Base-by-base conservation (phyloP, 2,888 invertebrate species). In the Drosophila picticornis region DNA sequence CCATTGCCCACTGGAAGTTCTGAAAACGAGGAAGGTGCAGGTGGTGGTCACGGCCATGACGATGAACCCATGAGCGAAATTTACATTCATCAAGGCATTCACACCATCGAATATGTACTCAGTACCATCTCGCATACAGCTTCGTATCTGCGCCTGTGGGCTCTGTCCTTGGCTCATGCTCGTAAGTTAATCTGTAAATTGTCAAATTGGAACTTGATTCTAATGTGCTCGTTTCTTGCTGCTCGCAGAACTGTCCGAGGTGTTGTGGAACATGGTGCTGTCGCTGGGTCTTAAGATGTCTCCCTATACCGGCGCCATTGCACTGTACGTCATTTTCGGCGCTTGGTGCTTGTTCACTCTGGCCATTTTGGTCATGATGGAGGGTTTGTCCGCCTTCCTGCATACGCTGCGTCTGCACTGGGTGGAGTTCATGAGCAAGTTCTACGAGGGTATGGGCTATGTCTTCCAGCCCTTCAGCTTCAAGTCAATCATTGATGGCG, bases 401-500 rank as follows among this genome's bases (percentile, higher is more conserved):
- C 99, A 99, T 93, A 99, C 99, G 1, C 95, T 99, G 86, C 97
- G 99, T 95, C 95, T 99, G 90, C 99, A 99, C 94, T 99, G 99
- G 99, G 98, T 98, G 91, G 98, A 98, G 94, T 99, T 99, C 94
- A 98, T 99, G 95, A 98, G 97, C 94, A 98, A 98, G 93, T 98
- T 98, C 94, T 98, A 97, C 93, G 93, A 95, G 25, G 98, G 98
- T 61, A 94, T 95, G 78, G 98, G 98, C 13, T 96, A 97, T 93
- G 93, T 95, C 72, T 98, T 98, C 94, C 94, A 95, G 90, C 97
- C 98, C 1, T 98, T 98, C 95, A 96, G 96, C 90, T 98, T 98
- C 94, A 96, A 96, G 91, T 94, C 94, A 31, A 96, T 96, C 86
- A 94, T 96, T 80, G 95, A 95, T 77, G 94, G 94, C 78, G 95